A percentile compares a stretch with the other conserved stretches of the same genome.
These are phyloP conservation scores for Ommatoiulus sabulosus DNA, from an alignment of 2,888 invertebrate species.

Conservation along the genomic window DNA sequence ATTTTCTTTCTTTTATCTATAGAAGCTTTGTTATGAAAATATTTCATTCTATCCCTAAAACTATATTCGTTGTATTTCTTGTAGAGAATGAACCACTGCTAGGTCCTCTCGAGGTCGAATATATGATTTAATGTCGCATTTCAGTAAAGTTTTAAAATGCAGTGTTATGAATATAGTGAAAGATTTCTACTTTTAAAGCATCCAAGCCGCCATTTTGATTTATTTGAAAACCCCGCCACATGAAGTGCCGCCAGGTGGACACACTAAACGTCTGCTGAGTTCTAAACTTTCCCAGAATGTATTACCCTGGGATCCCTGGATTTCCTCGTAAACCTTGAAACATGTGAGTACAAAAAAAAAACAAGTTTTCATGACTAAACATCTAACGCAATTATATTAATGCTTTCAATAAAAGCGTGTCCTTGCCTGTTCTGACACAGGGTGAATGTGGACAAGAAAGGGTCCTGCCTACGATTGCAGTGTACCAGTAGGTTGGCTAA, in stretches of 20 bases:
- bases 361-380: background rate
- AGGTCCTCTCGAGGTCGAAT: too few species aligned
- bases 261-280: too few species aligned
- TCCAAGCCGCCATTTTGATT: background rate
- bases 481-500: background rate
- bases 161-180: too few species aligned
- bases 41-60: too few species aligned
- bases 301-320: background rate
- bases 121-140: background rate
- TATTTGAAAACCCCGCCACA: background rate
- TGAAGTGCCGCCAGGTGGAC: background rate
- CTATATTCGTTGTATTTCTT: too few species aligned
- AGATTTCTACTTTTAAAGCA: background rate
- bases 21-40: too few species aligned
- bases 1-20: too few species aligned
- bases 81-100: too few species aligned
- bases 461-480: background rate
- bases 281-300: background rate
- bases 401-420: background rate
- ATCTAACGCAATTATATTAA: background rate
- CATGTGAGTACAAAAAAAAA: background rate
- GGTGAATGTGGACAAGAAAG: background rate
- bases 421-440: background rate
- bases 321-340: constrained; percentile 5
- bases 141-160: background rate